A percentile compares a stretch with the other conserved stretches of the same genome.
Conservation (phyloP, 2,888 invertebrate species). For the Copidosoma aretas region DNA sequence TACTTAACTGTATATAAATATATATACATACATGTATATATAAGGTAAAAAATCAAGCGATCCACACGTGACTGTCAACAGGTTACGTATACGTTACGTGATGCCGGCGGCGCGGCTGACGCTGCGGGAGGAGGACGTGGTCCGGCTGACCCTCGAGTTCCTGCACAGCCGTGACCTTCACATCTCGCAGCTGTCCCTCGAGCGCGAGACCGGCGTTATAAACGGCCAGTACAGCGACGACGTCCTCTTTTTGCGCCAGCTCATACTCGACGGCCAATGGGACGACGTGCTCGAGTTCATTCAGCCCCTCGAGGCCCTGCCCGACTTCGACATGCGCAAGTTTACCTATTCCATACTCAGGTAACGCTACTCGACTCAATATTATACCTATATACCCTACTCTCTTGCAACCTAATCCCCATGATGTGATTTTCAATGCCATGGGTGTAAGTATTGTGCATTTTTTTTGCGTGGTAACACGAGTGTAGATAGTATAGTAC, state of each 20-base stretch:
- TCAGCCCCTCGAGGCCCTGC: constrained; percentile 85
- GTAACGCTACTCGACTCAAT: no score
- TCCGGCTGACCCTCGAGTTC: constrained; percentile 84
- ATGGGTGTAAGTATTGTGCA: no score
- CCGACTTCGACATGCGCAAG: constrained; percentile 82
- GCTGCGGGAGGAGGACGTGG: constrained; percentile 88
- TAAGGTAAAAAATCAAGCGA: no score
- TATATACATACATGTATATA: no score
- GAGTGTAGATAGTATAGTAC: no score
- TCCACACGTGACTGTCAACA: constrained; percentile 42
- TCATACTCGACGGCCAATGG: constrained; percentile 97
- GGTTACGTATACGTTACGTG: constrained; percentile 64
- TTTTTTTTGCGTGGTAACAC: no score
- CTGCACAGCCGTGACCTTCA: constrained; percentile 88
- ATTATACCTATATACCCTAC: no score
- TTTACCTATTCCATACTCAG: constrained; percentile 74
- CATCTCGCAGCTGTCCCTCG: constrained; percentile 88
- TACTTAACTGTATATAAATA: no score
- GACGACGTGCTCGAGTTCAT: constrained; percentile 96
- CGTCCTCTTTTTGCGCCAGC: constrained; percentile 89
- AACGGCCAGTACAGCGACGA: constrained; percentile 94
- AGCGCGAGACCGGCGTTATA: constrained; percentile 93
- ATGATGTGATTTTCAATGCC: no score
- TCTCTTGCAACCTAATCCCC: no score
- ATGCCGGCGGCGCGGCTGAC: constrained; percentile 87